These are phyloP conservation scores for Nannospalax galili DNA, from an alignment of 2,113 vertebrate species.

Conservation along the genomic window DNA sequence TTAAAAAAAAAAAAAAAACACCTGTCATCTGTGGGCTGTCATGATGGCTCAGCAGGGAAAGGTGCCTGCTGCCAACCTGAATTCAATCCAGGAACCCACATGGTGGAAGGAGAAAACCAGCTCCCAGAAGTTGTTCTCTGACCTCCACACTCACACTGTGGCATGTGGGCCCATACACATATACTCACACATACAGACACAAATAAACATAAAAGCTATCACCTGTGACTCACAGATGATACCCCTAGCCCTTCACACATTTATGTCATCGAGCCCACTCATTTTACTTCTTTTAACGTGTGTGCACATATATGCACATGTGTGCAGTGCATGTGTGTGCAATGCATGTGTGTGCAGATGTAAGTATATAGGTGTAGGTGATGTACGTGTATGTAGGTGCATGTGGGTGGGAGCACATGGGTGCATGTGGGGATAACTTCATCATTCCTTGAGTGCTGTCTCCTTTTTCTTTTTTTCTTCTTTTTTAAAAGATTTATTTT, in stretches of 20 bases:
- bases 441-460: neutral
- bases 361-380: no score
- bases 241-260: rapidly evolving
- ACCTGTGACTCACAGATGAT: neutral
- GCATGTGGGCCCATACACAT: no score
- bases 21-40: neutral
- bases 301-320: neutral
- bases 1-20: no score
- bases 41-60: neutral
- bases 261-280: rapidly evolving
- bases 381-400: neutral
- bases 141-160: neutral
- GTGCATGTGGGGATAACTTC: no score
- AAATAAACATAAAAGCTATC: neutral
- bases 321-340: neutral
- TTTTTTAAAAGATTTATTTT: neutral
- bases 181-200: neutral
- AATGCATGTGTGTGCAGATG: no score
- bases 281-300: neutral
- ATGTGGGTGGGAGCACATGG: neutral
- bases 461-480: neutral
- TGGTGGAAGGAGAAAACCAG: neutral
- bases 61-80: neutral
- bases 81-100: neutral
- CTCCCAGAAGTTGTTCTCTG: neutral